Evolutionary conservation across 2,888 invertebrate species (phyloP).

Genomic region (Azorinus chamasolen): DNA sequence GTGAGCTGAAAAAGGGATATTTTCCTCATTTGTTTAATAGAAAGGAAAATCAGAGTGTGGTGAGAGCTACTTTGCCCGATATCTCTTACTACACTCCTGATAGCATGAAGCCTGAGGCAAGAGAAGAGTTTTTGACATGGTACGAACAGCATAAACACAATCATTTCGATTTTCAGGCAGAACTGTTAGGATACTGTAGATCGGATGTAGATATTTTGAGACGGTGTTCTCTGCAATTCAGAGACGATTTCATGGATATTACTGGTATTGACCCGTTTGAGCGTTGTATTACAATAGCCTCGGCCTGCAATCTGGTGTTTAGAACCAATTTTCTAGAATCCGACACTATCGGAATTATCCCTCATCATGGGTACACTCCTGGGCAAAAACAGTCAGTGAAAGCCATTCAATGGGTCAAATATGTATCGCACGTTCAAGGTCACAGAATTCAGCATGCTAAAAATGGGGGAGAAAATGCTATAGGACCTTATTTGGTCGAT

Average conservation of each 20-base stretch:
- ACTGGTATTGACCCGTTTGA: constrained; percentile 53
- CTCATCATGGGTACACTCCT: constrained; percentile 49
- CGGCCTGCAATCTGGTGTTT: constrained; percentile 44
- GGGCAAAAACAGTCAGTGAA: constrained; percentile 57
- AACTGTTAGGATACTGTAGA: constrained; percentile 41
- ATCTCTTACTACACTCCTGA: constrained; percentile 34
- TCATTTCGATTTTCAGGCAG: constrained; percentile 32
- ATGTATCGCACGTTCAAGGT: constrained; percentile 22
- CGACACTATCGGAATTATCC: constrained; percentile 41
- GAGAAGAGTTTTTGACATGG: constrained; percentile 43
- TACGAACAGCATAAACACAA: constrained; percentile 35
- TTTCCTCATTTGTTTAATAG: constrained; percentile 50
- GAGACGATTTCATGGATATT: constrained; percentile 31
- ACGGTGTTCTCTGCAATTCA: constrained; percentile 27
- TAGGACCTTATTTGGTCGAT: constrained; percentile 55
- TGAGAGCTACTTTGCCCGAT: constrained; percentile 22
- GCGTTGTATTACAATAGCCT: constrained; percentile 44
- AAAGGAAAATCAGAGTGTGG: constrained; percentile 32
- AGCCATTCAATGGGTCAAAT: constrained; percentile 54
- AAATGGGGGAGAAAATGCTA: constrained; percentile 49
- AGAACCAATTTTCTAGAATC: constrained; percentile 38
- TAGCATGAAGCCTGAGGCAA: constrained; percentile 41
- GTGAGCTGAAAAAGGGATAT: constrained; percentile 50
- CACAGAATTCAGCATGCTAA: constrained; percentile 32
- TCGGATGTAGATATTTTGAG: constrained; percentile 44